phyloP scores from a whole-genome alignment of 2,113 vertebrate species.

The Neolamprologus hecqui region DNA sequence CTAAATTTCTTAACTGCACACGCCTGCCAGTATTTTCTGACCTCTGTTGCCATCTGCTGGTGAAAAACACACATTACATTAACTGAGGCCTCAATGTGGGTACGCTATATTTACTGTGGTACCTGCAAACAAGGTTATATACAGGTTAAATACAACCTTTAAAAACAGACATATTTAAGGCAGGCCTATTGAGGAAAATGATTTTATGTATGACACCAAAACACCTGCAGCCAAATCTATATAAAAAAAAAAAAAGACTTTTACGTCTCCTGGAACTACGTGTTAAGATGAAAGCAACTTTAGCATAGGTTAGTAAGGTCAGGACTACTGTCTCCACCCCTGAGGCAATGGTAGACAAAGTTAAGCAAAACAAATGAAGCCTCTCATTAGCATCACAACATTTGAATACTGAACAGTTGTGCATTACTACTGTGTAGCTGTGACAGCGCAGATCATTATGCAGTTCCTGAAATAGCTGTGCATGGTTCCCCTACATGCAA shows the following conservation, averaged over 20 bases:
- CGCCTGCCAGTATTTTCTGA: neutral
- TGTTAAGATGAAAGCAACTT: neutral
- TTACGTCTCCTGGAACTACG: neutral
- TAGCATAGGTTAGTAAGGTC: neutral
- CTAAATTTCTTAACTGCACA: neutral
- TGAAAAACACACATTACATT: neutral
- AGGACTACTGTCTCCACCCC: neutral
- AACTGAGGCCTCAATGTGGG: neutral
- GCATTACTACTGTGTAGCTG: neutral
- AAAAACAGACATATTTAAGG: neutral
- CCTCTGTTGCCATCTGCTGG: constrained; percentile 37
- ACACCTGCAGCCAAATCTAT: neutral
- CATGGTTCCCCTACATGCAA: constrained; percentile 25
- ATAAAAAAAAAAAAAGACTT: too few relatives aligned
- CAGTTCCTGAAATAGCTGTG: constrained; percentile 26
- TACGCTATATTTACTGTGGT: neutral
- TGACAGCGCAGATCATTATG: neutral
- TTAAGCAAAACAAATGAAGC: neutral
- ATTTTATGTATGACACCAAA: neutral
- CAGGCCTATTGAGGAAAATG: neutral
- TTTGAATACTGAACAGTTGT: neutral
- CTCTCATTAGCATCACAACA: neutral
- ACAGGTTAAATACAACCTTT: neutral
- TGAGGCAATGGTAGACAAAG: neutral
- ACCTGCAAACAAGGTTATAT: neutral